Evolutionary conservation across 1,140 invertebrate species (phyloP).

Genomic region (Eriocheir sinensis): DNA sequence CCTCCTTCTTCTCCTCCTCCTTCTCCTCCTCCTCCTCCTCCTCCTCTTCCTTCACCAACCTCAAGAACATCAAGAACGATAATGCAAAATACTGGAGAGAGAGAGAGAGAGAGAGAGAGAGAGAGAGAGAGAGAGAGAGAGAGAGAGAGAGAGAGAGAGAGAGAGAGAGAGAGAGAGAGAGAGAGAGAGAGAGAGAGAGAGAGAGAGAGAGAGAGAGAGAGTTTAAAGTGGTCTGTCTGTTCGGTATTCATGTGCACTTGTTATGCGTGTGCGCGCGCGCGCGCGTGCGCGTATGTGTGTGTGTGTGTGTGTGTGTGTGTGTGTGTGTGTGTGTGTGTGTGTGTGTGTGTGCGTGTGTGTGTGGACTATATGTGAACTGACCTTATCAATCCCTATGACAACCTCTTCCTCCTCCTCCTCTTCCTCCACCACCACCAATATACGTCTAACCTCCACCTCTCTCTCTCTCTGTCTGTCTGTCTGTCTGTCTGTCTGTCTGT

Average conservation of each 20-base stretch:
- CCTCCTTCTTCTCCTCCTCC: no score
- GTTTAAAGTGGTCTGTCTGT: background rate
- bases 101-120: background rate
- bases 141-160: no score
- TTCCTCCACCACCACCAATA: background rate
- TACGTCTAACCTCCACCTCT: background rate
- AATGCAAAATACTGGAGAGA: background rate
- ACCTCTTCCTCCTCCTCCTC: background rate
- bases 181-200: no score
- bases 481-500: no score
- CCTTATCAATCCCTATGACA: background rate
- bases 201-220: background rate
- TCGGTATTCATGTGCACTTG: background rate
- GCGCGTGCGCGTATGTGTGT: background rate
- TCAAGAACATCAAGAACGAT: background rate
- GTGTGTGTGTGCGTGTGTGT: no score
- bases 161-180: no score
- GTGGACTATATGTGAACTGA: background rate
- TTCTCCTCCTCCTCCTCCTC: no score
- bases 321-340: no score
- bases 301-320: no score
- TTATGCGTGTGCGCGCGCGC: background rate
- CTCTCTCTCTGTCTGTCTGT: background rate
- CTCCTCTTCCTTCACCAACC: no score
- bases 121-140: background rate